Base-by-base conservation (phyloP, 2,888 invertebrate genomes). In the Archips crataeganus region DNA sequence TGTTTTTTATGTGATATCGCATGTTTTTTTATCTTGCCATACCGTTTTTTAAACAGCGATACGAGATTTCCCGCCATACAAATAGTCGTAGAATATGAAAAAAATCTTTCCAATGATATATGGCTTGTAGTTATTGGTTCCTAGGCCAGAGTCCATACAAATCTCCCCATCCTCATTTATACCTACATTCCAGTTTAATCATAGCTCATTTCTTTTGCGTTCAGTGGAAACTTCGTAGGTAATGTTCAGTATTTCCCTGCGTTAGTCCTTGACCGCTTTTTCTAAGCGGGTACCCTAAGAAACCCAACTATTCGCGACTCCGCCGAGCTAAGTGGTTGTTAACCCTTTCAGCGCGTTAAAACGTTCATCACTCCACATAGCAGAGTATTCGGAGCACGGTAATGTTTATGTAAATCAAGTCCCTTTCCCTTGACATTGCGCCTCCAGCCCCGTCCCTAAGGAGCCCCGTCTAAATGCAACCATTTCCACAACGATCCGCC, bases 391-490 rank as follows among this genome's bases (percentile, higher is more conserved):
- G 42, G 60, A 51, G 69, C 68, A 68, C 72, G 68, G 74, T 74
- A 70, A 74, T 70, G 74, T 65, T 74, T 74, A 74, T 74, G 74
- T 74, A 74, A 74, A 74, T 74, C 74, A 70, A 51, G 73, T 49
- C 45, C 74, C 74, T 69, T 65, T 65, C 65, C 69, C 74, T 65
- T 74, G 64, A 74, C 74, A 74, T 70, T 74, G 74, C 60, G 60
- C 42, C 49, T 63, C n/a, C 51, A 54, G 57, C 66, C 45, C 71
- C 49, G 45, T 51, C 66, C 54, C 66, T 67, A 67, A 69, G 59
- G 64, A 65, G 69, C 42, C 34, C 45, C 23, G 59, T 65, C 73
- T 64, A 70, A 74, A 74, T 74, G 64, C 69, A 70, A 64, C 69
- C 64, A 74, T 74, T 74, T 74, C 74, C 69, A 59, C 64, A 60